A percentile compares a stretch with the other conserved stretches of the same genome.
phyloP scores from a whole-genome alignment of 2,113 vertebrate genomes.

The Anas platyrhynchos region DNA sequence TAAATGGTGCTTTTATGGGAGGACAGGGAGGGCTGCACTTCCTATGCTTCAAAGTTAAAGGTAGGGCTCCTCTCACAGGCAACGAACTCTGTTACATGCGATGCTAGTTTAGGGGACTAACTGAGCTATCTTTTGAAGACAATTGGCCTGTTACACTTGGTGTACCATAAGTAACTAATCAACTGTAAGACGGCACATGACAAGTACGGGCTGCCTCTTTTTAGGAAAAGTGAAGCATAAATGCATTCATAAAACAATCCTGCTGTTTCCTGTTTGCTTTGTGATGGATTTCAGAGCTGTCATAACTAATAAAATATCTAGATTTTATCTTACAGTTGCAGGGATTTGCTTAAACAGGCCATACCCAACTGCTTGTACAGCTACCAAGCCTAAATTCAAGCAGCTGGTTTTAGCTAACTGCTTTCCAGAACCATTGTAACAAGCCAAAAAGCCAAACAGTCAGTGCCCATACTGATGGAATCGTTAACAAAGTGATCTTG shows the following conservation, averaged over 20 bases:
- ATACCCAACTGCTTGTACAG: constrained; percentile 4
- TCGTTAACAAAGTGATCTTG: not conserved
- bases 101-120: not conserved
- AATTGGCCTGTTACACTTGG: not conserved
- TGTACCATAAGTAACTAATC: not conserved
- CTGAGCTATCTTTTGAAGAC: not conserved
- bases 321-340: constrained; percentile 31
- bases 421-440: not conserved
- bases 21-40: not conserved
- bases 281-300: constrained; percentile 43
- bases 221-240: constrained; percentile 42
- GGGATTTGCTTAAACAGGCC: constrained; percentile 27
- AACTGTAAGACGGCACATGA: not conserved
- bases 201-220: constrained; percentile 8
- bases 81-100: not conserved
- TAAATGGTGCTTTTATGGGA: not conserved
- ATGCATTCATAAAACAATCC: constrained; percentile 21
- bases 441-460: not conserved
- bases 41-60: not conserved
- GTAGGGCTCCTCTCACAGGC: not conserved
- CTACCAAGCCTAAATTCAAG: not conserved
- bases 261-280: constrained; percentile 52
- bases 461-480: not conserved
- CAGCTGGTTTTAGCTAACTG: constrained; percentile 36
- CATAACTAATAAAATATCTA: constrained; percentile 27